Percentiles rank a stretch among this genome's conserved stretches.
Evolutionary conservation across 1,140 invertebrate genomes (phyloP).

Genomic region (Zaprionus nigranus): DNA sequence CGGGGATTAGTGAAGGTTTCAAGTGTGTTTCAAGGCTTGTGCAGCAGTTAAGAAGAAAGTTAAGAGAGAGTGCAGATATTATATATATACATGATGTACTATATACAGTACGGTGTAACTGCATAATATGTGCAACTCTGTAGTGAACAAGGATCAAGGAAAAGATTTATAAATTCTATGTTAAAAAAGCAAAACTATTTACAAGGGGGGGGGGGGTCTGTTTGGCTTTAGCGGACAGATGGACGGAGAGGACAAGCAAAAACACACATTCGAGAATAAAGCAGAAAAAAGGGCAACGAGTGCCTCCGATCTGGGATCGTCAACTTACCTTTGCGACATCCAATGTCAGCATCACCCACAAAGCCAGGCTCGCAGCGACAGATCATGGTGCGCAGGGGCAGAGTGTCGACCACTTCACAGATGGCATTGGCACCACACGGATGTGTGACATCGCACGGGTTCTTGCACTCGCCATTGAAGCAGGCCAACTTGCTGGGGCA

Average conservation of each 20-base stretch:
- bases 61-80: conserved; percentile 65
- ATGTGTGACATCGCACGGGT: conserved; percentile 91
- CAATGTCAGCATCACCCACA: conserved; percentile 92
- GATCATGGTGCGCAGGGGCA: conserved; percentile 94
- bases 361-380: conserved; percentile 93
- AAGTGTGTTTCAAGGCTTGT: conserved; percentile 25
- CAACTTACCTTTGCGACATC: conserved; percentile 88
- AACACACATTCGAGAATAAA: conserved; percentile 68
- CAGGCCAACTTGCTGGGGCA: conserved; percentile 94
- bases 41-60: conserved; percentile 62
- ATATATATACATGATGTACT: no score
- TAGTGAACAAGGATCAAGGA: conserved; percentile 15
- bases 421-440: conserved; percentile 92
- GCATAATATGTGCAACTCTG: conserved; percentile 59
- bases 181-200: conserved; percentile 23
- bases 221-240: no score
- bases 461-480: conserved; percentile 91
- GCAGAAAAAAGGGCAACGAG: conserved; percentile 23
- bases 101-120: conserved; percentile 61
- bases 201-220: no score
- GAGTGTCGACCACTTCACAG: conserved; percentile 92
- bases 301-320: neutral
- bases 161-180: conserved; percentile 14
- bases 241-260: conserved; percentile 74
- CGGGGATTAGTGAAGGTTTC: conserved; percentile 23